Conservation (phyloP, 2,113 vertebrate species). For the Chaetodon trifascialis region DNA sequence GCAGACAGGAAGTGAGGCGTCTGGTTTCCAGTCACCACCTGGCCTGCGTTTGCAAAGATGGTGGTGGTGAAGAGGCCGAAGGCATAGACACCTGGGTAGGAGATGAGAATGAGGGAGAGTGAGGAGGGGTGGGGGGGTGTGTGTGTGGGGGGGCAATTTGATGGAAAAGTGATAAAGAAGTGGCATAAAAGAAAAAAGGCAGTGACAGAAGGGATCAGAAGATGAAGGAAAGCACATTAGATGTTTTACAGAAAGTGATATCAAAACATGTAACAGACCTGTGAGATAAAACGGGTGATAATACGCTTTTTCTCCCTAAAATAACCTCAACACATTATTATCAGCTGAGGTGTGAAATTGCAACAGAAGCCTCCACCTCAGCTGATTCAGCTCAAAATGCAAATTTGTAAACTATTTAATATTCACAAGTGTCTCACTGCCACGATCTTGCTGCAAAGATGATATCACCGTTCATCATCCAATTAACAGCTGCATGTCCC, state of each 20-base stretch:
- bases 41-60: conserved; percentile 93
- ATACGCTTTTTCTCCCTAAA: conserved; percentile 35
- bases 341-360: conserved; percentile 65
- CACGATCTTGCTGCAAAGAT: conserved; percentile 31
- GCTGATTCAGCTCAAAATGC: conserved; percentile 50
- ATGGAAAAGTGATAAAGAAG: neutral
- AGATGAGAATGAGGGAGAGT: neutral
- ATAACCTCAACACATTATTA: conserved; percentile 65
- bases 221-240: neutral
- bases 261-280: neutral
- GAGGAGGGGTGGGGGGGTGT: too few relatives aligned
- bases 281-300: conserved; percentile 26
- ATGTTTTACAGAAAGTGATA: neutral
- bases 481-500: conserved; percentile 42
- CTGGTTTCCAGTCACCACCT: conserved; percentile 93
- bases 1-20: conserved; percentile 93
- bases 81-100: conserved; percentile 88
- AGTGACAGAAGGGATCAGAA: neutral
- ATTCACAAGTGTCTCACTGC: conserved; percentile 52
- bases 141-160: too few relatives aligned
- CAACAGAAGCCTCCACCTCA: conserved; percentile 39
- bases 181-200: neutral
- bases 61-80: conserved; percentile 93
- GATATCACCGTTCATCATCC: conserved; percentile 35
- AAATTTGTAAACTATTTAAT: conserved; percentile 46